A percentile compares a stretch with the other conserved stretches of the same genome.
These are phyloP conservation scores for Lagopus muta DNA, from an alignment of 2,113 vertebrate genomes.

Conservation along the genomic window DNA sequence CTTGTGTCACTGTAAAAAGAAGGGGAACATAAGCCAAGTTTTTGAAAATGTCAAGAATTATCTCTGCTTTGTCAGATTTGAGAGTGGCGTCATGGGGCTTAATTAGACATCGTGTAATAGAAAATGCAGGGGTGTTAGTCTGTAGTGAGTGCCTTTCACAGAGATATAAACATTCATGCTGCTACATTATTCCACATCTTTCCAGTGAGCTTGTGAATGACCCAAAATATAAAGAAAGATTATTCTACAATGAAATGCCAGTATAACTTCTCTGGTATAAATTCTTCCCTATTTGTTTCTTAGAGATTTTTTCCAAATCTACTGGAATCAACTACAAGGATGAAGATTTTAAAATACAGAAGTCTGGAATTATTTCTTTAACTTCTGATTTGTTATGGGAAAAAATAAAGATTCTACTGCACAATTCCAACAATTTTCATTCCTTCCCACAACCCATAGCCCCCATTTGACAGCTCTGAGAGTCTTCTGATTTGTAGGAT, in stretches of 20 bases:
- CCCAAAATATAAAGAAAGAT: slow-evolving; percentile 71
- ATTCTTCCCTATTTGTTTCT: slow-evolving; percentile 8
- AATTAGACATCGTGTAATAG: slow-evolving; percentile 75
- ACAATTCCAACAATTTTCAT: background rate
- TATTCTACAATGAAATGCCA: slow-evolving; percentile 57
- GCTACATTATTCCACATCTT: slow-evolving; percentile 51
- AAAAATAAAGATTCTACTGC: background rate
- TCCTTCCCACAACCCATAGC: background rate
- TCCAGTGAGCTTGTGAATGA: slow-evolving; percentile 57
- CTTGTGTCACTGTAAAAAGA: slow-evolving; percentile 65
- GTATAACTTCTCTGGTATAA: background rate
- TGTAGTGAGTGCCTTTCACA: slow-evolving; percentile 70
- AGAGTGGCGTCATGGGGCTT: slow-evolving; percentile 74
- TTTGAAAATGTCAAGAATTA: slow-evolving; percentile 77
- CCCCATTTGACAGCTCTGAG: background rate
- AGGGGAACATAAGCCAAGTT: slow-evolving; percentile 68
- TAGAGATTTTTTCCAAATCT: background rate
- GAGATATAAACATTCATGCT: slow-evolving; percentile 74
- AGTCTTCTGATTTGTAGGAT: background rate
- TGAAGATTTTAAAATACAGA: background rate
- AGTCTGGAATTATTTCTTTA: background rate
- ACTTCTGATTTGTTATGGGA: background rate
- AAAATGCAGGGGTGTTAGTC: slow-evolving; percentile 73
- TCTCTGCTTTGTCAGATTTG: slow-evolving; percentile 73
- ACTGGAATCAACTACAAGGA: background rate